Base-by-base conservation (phyloP, 2,888 invertebrate genomes). In the Troilus luridus region DNA sequence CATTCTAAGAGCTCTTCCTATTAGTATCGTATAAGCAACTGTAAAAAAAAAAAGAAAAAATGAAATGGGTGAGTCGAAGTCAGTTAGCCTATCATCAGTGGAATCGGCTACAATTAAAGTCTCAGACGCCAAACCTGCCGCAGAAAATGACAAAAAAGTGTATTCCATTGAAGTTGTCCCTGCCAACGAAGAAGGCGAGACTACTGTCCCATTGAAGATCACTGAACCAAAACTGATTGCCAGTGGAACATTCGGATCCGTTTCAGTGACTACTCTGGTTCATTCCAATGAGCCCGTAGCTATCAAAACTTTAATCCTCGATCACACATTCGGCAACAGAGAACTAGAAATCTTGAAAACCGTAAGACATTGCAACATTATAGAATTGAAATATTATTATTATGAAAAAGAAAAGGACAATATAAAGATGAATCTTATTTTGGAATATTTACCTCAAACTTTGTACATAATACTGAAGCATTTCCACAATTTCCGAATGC, bases 361-460 rank as follows among this genome's bases (percentile, higher is more conserved):
- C n/a, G 9, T 85, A 56, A 54, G 56, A 10, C 85, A 85, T n/a
- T 85, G 85, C 56, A 85, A 85, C n/a, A 85, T 85, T 3, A 56
- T 85, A 56, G 85, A 85, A 41, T 17, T 85, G 11, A 85, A 85
- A 21, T 85, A 85, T 85, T 85, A 85, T 56, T 85, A 10, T n/a
- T 85, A 56, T n/a, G 56, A 56, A 56, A 56, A 85, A 54, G 56
- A 85, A n/a, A 1, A 99, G 96, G 99, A 99, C 96, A 99, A 99
- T 96, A 98, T 99, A 95, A 99, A 99, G 97, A 97, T 99, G 96
- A 99, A 99, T 96, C 96, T 99, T 96, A 99, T 99, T 95, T 97
- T 99, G 96, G 99, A 99, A 96, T 99, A 98, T 96, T 99, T 99
- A 95, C 99, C 99, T 93, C 99, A 99, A 96, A 99, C 99, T 94